Percentiles rank a stretch among this genome's conserved stretches.
Evolutionary conservation across 2,113 vertebrate genomes (phyloP).

Genomic region (Zootoca vivipara): DNA sequence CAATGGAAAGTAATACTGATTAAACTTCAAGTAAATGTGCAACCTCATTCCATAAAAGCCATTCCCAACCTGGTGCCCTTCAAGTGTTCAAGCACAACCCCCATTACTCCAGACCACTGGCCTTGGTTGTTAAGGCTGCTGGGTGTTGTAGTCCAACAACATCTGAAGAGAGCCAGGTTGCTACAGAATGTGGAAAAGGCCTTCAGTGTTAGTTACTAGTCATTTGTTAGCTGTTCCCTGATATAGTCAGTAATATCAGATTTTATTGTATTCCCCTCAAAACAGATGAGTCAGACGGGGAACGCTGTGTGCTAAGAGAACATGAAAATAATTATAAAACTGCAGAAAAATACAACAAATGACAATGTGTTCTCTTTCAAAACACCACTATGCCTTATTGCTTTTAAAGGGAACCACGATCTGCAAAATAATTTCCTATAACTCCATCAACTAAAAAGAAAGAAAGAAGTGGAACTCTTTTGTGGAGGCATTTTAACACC

Average conservation of each 20-base stretch:
- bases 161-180: no score
- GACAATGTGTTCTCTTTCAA: slow-evolving; percentile 31
- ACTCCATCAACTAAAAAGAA: background rate
- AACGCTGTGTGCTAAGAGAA: background rate
- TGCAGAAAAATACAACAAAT: slow-evolving; percentile 43
- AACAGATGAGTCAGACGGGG: slow-evolving; percentile 15
- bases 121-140: no score
- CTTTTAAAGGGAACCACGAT: slow-evolving; percentile 19
- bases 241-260: background rate
- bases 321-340: slow-evolving; percentile 9
- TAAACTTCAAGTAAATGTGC: background rate
- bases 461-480: background rate
- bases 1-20: background rate
- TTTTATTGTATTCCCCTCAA: background rate
- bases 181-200: no score
- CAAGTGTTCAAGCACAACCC: no score
- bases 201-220: background rate
- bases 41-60: background rate
- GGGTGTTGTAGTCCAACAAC: no score
- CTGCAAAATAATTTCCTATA: background rate
- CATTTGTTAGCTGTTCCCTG: slow-evolving; percentile 30
- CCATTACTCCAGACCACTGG: no score
- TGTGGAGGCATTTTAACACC: no score
- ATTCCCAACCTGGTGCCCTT: no score
- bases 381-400: slow-evolving; percentile 11